Evolutionary conservation across 37 sponge, comb jelly and placozoan genomes (phyloP).

Genomic region (Ianthella basta): DNA sequence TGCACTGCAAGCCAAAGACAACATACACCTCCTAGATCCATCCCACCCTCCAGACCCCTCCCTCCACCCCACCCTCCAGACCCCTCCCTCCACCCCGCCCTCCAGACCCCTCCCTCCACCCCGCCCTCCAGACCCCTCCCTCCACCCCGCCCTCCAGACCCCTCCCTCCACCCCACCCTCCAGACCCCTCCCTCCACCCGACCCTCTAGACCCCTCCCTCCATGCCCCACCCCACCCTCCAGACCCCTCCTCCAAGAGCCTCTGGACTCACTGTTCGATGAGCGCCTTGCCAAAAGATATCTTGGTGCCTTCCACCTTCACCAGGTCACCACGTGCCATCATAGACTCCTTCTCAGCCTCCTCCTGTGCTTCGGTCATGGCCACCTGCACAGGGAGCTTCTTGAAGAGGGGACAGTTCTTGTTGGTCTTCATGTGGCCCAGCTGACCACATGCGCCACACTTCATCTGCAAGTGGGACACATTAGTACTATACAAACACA

Average conservation of each 20-base stretch:
- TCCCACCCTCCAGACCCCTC: too few relatives aligned
- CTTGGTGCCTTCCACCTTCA: slow-evolving; percentile 97
- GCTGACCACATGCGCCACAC: slow-evolving; percentile 97
- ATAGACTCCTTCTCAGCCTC: slow-evolving; percentile 66
- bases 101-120: too few relatives aligned
- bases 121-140: too few relatives aligned
- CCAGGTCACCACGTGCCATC: slow-evolving; percentile 76
- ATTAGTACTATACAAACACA: neutral
- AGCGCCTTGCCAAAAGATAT: slow-evolving; percentile 62
- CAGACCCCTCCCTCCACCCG: too few relatives aligned
- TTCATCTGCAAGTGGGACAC: slow-evolving; percentile 66
- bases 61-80: too few relatives aligned
- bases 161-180: too few relatives aligned
- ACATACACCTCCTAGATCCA: neutral
- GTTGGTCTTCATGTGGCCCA: slow-evolving; percentile 99
- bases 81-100: too few relatives aligned
- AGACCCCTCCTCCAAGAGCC: neutral
- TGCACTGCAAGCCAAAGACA: slow-evolving; percentile 28
- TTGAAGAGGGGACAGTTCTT: slow-evolving; percentile 95
- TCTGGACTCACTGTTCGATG: slow-evolving; percentile 38
- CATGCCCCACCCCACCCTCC: too few relatives aligned
- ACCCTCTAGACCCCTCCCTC: too few relatives aligned
- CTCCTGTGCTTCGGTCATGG: slow-evolving; percentile 69
- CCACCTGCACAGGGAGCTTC: slow-evolving; percentile 63
- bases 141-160: too few relatives aligned